Conservation (phyloP, 2,797 vertebrate species). For the Peromyscus nudipes region DNA sequence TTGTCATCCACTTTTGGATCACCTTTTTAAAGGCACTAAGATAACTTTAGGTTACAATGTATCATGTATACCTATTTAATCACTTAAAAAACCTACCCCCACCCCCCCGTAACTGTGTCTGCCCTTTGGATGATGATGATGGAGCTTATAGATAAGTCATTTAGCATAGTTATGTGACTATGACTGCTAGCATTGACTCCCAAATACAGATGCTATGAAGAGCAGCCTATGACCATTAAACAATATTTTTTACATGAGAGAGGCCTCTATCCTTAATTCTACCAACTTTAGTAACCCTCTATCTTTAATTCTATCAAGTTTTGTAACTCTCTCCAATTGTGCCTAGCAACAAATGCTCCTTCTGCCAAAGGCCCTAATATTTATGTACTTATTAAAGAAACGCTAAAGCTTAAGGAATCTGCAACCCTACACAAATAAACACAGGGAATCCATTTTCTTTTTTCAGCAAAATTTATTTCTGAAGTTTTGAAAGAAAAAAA, state of each 20-base stretch:
- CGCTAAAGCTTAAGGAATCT: not conserved
- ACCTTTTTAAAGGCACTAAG: constrained; percentile 51
- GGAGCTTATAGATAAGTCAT: not conserved
- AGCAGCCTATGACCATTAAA: not conserved
- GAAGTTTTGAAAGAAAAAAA: constrained; percentile 61
- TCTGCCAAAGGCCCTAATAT: not conserved
- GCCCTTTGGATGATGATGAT: not conserved
- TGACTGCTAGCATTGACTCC: not conserved
- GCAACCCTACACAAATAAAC: constrained; percentile 34
- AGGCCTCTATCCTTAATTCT: constrained; percentile 46
- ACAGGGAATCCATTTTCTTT: not conserved
- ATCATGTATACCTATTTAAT: not conserved
- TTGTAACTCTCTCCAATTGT: not conserved
- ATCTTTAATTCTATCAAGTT: constrained; percentile 62
- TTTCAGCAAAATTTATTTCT: constrained; percentile 37
- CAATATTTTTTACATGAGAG: not conserved
- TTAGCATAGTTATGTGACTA: constrained; percentile 2
- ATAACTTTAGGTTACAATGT: constrained; percentile 22
- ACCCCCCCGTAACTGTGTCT: not conserved
- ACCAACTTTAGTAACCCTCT: constrained; percentile 26
- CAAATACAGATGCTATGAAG: constrained; percentile 51
- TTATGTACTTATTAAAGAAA: constrained; percentile 19
- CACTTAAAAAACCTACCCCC: not conserved
- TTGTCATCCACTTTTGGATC: not conserved
- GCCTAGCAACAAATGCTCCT: constrained; percentile 18